These are phyloP conservation scores for Sphaeramia orbicularis DNA, from an alignment of 2,797 vertebrate species.

Conservation along the genomic window DNA sequence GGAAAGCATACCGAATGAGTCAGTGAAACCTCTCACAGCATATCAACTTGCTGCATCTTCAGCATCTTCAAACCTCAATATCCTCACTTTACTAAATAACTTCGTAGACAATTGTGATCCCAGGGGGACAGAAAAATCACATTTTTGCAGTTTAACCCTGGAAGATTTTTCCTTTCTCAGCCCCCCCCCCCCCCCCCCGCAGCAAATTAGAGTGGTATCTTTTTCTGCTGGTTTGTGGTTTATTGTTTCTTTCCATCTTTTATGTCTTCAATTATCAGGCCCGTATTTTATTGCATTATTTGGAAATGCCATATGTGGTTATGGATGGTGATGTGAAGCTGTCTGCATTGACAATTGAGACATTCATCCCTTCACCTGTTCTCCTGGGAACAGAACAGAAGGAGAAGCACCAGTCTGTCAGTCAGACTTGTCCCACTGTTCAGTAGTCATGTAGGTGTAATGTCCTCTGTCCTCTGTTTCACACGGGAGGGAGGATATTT, in stretches of 20 bases:
- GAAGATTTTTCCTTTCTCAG: too few relatives aligned
- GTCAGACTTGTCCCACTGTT: neutral
- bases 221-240: too few relatives aligned
- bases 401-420: slow-evolving; percentile 1
- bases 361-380: slow-evolving; percentile 29
- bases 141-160: too few relatives aligned
- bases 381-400: slow-evolving; percentile 20
- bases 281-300: too few relatives aligned
- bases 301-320: too few relatives aligned
- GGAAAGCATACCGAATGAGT: slow-evolving; percentile 6
- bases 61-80: neutral
- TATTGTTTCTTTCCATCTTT: too few relatives aligned
- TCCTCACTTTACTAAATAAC: neutral
- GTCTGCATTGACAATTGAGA: slow-evolving; percentile 28
- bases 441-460: slow-evolving; percentile 7
- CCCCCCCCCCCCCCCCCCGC: too few relatives aligned
- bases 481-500: slow-evolving; percentile 23
- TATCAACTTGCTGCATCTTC: slow-evolving; percentile 19
- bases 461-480: slow-evolving; percentile 31
- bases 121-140: neutral
- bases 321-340: too few relatives aligned
- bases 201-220: too few relatives aligned
- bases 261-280: too few relatives aligned
- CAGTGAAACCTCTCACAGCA: slow-evolving; percentile 4
- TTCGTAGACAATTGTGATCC: slow-evolving; percentile 2